Conservation (phyloP, 1,140 invertebrate species). For the Drosophila serrata region DNA sequence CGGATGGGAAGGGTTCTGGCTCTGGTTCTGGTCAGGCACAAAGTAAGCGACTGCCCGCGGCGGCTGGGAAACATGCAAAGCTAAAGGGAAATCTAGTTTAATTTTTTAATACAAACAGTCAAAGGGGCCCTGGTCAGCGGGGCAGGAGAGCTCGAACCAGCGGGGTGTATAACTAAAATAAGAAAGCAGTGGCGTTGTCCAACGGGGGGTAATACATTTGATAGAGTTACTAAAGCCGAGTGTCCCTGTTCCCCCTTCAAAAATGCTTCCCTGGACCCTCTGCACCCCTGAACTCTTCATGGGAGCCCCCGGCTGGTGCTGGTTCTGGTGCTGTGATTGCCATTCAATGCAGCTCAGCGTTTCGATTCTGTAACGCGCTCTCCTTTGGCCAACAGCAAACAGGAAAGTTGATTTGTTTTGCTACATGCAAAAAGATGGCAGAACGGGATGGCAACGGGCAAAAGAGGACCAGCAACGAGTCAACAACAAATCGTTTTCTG, state of each 20-base stretch:
- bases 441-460: slow-evolving; percentile 4
- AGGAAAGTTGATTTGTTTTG: slow-evolving; percentile 78
- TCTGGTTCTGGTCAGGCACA: slow-evolving; percentile 43
- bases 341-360: slow-evolving; percentile 68
- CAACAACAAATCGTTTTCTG: slow-evolving; percentile 58
- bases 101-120: slow-evolving; percentile 80
- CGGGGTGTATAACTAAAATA: slow-evolving; percentile 4
- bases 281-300: slow-evolving; percentile 9
- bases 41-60: slow-evolving; percentile 70
- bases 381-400: slow-evolving; percentile 46
- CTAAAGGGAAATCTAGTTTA: slow-evolving; percentile 83
- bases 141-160: neutral
- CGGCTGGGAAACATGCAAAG: slow-evolving; percentile 72
- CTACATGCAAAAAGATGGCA: slow-evolving; percentile 69
- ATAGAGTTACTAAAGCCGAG: neutral
- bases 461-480: slow-evolving; percentile 32
- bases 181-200: slow-evolving; percentile 27
- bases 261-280: neutral
- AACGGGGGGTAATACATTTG: neutral
- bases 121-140: slow-evolving; percentile 49
- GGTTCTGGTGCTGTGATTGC: slow-evolving; percentile 51
- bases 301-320: slow-evolving; percentile 11
- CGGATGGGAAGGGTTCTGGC: slow-evolving; percentile 3
- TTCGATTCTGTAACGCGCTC: slow-evolving; percentile 62
- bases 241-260: neutral